Evolutionary conservation across 2,888 invertebrate species (phyloP).

Genomic region (Tenthredo distinguenda): DNA sequence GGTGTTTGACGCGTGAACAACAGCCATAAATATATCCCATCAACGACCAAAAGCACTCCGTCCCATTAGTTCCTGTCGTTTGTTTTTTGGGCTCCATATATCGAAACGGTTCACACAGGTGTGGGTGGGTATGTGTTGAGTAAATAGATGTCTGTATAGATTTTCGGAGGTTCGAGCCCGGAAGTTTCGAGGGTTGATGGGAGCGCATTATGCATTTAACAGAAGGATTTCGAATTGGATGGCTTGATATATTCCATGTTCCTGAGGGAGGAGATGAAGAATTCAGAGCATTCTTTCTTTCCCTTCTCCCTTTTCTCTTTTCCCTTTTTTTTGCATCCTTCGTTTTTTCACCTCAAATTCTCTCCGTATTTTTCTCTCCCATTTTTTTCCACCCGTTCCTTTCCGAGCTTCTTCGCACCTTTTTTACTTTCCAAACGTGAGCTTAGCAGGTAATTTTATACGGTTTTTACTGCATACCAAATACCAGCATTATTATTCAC

Average conservation of each 20-base stretch:
- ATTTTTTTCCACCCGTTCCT: neutral
- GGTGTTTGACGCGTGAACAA: neutral
- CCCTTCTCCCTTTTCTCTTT: neutral
- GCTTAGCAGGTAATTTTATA: slow-evolving; percentile 29
- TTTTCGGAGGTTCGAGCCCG: slow-evolving; percentile 8
- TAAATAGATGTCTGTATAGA: slow-evolving; percentile 28
- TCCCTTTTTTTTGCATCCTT: slow-evolving; percentile 15
- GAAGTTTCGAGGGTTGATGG: slow-evolving; percentile 25
- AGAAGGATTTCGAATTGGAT: slow-evolving; percentile 19
- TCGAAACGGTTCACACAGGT: neutral
- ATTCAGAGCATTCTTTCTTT: slow-evolving; percentile 40
- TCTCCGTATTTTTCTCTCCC: neutral
- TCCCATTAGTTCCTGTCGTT: slow-evolving; percentile 1
- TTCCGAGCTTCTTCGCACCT: neutral
- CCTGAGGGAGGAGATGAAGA: slow-evolving; percentile 35
- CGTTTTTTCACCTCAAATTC: slow-evolving; percentile 16
- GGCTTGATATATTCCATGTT: slow-evolving; percentile 39
- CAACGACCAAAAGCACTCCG: neutral
- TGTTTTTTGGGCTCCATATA: neutral
- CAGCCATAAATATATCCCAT: neutral
- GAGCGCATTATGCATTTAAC: slow-evolving; percentile 37
- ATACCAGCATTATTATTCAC: slow-evolving; percentile 16
- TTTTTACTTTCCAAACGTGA: neutral
- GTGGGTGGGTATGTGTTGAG: neutral
- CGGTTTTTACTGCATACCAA: slow-evolving; percentile 20